These are phyloP conservation scores for Petrocephalus schoutedeni DNA, from an alignment of 2,797 vertebrate species.

Conservation along the genomic window DNA sequence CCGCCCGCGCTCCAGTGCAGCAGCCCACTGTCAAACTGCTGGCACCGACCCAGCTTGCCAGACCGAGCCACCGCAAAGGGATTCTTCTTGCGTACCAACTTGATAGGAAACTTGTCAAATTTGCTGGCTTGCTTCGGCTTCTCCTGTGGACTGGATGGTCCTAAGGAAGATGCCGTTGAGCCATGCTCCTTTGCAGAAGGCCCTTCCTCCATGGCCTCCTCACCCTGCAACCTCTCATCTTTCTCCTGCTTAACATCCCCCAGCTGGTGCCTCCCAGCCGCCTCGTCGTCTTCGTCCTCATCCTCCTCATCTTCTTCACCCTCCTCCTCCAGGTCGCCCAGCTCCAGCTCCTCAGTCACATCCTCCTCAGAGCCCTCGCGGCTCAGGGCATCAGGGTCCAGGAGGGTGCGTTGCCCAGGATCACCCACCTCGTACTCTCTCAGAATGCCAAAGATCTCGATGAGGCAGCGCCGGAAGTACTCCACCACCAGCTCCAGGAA, in stretches of 20 bases:
- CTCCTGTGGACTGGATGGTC: constrained; percentile 66
- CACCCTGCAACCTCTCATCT: constrained; percentile 47
- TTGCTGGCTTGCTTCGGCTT: constrained; percentile 83
- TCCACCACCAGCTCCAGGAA: constrained; percentile 94
- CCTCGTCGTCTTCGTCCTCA: constrained; percentile 37
- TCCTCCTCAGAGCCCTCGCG: constrained; percentile 72
- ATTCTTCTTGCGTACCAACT: constrained; percentile 87
- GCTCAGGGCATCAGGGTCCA: constrained; percentile 75
- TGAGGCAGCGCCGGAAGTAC: constrained; percentile 96
- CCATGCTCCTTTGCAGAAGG: constrained; percentile 68
- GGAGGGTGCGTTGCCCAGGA: constrained; percentile 85
- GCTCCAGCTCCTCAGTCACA: constrained; percentile 59
- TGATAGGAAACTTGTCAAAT: constrained; percentile 94
- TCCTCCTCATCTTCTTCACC: constrained; percentile 72
- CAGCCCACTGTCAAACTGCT: constrained; percentile 91
- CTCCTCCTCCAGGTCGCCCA: constrained; percentile 67
- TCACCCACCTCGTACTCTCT: constrained; percentile 97
- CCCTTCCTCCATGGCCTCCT: constrained; percentile 58
- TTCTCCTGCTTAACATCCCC: constrained; percentile 58
- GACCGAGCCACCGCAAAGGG: constrained; percentile 80
- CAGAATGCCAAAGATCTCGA: constrained; percentile 95
- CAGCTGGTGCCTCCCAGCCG: constrained; percentile 53
- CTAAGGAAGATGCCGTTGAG: constrained; percentile 58
- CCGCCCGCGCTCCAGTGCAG: constrained; percentile 96
- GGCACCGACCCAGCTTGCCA: constrained; percentile 78